These are phyloP conservation scores for Tyrophagus putrescentiae DNA, from an alignment of 1,140 invertebrate species.

Conservation along the genomic window DNA sequence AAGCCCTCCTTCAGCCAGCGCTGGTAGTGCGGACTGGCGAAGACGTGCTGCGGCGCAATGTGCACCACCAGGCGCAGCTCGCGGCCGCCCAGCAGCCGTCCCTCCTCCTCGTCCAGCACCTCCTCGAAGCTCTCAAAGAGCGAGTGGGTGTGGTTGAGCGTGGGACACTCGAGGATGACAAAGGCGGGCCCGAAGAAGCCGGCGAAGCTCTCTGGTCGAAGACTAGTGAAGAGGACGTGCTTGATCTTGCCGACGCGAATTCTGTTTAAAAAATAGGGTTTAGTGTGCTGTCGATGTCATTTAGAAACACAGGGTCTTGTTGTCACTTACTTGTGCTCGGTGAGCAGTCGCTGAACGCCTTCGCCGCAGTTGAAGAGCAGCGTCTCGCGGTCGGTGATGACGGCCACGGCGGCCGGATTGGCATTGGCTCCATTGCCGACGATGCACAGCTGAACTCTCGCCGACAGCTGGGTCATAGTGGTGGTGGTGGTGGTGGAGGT, in stretches of 20 bases:
- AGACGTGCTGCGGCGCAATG: constrained; percentile 56
- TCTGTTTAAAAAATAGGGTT: too few species aligned
- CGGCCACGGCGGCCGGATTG: constrained; percentile 21
- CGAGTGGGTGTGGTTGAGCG: constrained; percentile 47
- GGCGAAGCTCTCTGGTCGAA: constrained; percentile 63
- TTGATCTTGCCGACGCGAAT: constrained; percentile 60
- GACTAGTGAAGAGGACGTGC: constrained; percentile 71
- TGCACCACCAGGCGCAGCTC: constrained; percentile 53
- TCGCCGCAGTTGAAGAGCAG: constrained; percentile 80
- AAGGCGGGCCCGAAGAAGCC: constrained; percentile 56
- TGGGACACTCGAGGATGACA: constrained; percentile 65
- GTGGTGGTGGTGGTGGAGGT: too few species aligned
- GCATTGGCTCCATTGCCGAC: constrained; percentile 25
- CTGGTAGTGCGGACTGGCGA: constrained; percentile 49
- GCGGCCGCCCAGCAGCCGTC: too few species aligned
- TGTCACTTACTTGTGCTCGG: constrained; percentile 58
- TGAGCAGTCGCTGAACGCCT: constrained; percentile 67
- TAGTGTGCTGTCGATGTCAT: too few species aligned
- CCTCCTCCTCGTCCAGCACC: constrained; percentile 31
- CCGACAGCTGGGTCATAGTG: too few species aligned
- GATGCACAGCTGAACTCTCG: constrained; percentile 20
- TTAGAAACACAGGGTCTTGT: too few species aligned
- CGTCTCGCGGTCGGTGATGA: constrained; percentile 23
- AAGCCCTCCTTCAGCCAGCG: constrained; percentile 52
- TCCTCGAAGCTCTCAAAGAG: constrained; percentile 40